These are phyloP conservation scores for Panulirus ornatus DNA, from an alignment of 1,140 invertebrate species.

Conservation along the genomic window DNA sequence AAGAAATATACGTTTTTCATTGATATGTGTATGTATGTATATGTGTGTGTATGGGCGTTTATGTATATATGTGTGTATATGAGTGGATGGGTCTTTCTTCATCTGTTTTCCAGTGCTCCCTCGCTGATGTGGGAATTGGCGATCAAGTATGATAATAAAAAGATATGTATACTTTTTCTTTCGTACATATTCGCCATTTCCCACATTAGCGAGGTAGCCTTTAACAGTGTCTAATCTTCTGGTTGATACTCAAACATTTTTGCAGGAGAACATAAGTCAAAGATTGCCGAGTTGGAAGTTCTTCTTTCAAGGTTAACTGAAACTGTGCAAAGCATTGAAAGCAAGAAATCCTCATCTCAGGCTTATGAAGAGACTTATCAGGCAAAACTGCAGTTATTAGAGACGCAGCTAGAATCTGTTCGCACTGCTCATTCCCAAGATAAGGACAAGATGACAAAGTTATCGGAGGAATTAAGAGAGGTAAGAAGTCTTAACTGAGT, in stretches of 20 bases:
- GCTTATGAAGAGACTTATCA: constrained; percentile 45
- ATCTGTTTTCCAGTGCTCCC: too few species aligned
- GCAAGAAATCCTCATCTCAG: constrained; percentile 42
- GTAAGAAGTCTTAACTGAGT: too few species aligned
- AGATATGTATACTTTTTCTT: too few species aligned
- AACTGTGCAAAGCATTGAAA: constrained; percentile 49
- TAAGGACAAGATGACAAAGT: constrained; percentile 49
- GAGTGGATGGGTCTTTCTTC: too few species aligned
- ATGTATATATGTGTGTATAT: constrained; percentile 22
- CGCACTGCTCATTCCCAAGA: constrained; percentile 43
- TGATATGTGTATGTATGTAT: constrained; percentile 32
- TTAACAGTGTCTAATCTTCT: background rate
- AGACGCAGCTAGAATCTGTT: constrained; percentile 74
- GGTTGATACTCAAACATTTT: background rate
- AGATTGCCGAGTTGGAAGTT: constrained; percentile 59
- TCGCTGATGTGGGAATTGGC: too few species aligned
- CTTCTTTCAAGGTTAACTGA: constrained; percentile 57
- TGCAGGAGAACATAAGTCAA: constrained; percentile 55
- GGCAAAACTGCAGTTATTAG: constrained; percentile 76
- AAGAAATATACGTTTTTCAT: too few species aligned
- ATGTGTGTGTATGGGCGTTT: constrained; percentile 13
- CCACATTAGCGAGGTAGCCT: too few species aligned
- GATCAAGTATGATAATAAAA: too few species aligned
- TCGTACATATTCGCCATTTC: too few species aligned
- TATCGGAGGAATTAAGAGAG: constrained; percentile 50